phyloP scores from a whole-genome alignment of 1,140 invertebrate genomes.

The Meloidogyne chitwoodi region DNA sequence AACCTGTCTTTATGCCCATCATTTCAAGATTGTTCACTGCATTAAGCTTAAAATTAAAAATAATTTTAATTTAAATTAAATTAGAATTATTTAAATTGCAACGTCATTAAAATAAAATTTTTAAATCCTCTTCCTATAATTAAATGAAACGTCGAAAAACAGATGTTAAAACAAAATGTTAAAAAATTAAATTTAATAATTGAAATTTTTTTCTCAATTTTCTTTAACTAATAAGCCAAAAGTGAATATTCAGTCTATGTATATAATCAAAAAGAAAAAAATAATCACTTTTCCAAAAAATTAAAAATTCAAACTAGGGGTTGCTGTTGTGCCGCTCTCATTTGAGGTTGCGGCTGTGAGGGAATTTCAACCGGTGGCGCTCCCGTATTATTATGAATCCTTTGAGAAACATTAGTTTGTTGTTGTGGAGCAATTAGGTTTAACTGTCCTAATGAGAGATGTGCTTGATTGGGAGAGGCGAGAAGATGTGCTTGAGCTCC shows the following conservation, averaged over 20 bases:
- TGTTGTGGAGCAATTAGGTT: constrained; percentile 11
- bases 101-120: no score
- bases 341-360: constrained; percentile 39
- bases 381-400: neutral
- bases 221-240: no score
- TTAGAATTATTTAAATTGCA: no score
- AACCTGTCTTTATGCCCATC: constrained; percentile 19
- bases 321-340: neutral
- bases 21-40: constrained; percentile 30
- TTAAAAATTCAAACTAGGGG: neutral
- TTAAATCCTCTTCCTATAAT: no score
- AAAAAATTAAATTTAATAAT: no score
- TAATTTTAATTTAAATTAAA: no score
- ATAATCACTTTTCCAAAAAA: no score
- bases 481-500: constrained; percentile 1
- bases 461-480: constrained; percentile 1
- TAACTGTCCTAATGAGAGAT: constrained; percentile 23
- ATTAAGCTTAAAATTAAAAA: neutral
- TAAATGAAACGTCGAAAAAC: no score
- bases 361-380: constrained; percentile 25
- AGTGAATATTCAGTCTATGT: no score
- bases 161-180: constrained; percentile 10
- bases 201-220: no score
- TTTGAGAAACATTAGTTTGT: neutral
- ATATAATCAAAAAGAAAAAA: no score